These are phyloP conservation scores for Vulpes lagopus DNA, from an alignment of 2,113 vertebrate species.

Conservation along the genomic window DNA sequence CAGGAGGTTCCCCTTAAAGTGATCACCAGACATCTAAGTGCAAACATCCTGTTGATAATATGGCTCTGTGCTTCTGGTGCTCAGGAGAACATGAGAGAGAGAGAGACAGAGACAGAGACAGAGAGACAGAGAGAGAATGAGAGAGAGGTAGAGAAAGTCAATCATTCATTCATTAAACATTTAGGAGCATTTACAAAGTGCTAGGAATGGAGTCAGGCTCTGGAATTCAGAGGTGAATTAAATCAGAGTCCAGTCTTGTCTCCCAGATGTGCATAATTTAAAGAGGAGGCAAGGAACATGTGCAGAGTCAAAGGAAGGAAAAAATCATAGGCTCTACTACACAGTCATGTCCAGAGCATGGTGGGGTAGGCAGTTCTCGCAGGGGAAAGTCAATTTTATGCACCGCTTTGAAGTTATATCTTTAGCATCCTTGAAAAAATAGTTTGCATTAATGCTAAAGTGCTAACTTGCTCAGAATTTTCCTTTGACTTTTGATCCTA, in stretches of 20 bases:
- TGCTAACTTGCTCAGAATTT: background rate
- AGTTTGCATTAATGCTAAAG: background rate
- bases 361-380: background rate
- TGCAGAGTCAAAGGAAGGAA: background rate
- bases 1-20: background rate
- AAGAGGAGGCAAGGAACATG: background rate
- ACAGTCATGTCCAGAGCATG: background rate
- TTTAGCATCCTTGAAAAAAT: background rate
- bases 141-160: background rate
- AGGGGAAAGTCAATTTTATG: background rate
- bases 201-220: background rate
- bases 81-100: background rate
- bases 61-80: background rate
- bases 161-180: background rate
- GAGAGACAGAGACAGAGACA: background rate
- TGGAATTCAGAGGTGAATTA: slow-evolving; percentile 4
- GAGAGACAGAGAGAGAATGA: background rate
- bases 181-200: background rate
- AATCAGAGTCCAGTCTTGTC: background rate
- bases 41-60: background rate
- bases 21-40: background rate
- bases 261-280: background rate
- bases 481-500: background rate
- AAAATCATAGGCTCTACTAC: background rate
- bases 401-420: background rate